phyloP scores from a whole-genome alignment of 2,113 vertebrate genomes.

The Paradoxurus hermaphroditus region DNA sequence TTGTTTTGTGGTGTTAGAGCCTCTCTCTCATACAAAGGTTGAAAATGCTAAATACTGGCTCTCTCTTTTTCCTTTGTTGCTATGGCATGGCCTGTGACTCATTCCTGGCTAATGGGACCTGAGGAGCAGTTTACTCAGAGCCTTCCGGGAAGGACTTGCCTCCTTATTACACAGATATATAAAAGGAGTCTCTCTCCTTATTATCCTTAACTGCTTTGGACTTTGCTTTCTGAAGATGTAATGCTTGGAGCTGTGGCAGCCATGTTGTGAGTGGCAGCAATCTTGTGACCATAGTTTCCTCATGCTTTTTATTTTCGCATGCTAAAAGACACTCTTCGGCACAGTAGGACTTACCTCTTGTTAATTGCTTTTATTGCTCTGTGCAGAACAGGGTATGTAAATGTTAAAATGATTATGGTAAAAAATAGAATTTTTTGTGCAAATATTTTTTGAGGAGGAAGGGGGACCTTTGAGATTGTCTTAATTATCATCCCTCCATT shows the following conservation, averaged over 20 bases:
- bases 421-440: background rate
- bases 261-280: background rate
- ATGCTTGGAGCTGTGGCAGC: background rate
- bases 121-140: background rate
- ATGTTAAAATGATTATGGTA: background rate
- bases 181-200: background rate
- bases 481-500: background rate
- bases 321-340: background rate
- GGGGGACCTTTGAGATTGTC: background rate
- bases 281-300: background rate
- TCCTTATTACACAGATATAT: background rate
- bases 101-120: background rate
- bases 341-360: background rate
- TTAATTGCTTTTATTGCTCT: background rate
- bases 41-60: background rate
- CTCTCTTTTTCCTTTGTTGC: background rate
- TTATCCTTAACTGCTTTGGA: background rate
- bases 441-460: conserved; percentile 3
- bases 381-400: background rate
- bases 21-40: background rate
- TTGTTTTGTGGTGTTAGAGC: background rate
- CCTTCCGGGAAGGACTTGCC: background rate
- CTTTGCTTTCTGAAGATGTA: background rate
- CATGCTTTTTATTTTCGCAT: background rate
- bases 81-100: background rate